Conservation (phyloP, 1,140 invertebrate species). For the Scaptodrosophila lebanonensis region DNA sequence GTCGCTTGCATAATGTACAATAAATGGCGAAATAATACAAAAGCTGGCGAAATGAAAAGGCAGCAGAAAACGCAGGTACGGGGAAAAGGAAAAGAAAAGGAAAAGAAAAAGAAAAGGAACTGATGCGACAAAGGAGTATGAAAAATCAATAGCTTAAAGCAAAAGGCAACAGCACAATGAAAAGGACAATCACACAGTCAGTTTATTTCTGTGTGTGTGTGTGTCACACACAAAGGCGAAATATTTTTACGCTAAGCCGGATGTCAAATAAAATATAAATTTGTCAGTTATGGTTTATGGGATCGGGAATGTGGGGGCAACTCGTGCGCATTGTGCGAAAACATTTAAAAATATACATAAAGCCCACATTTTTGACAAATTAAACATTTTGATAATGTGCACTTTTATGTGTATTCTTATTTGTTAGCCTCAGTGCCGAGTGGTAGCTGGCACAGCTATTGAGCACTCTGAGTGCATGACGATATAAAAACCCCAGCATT, state of each 20-base stretch:
- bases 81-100: neutral
- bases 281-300: conserved; percentile 70
- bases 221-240: conserved; percentile 29
- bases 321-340: too few species aligned
- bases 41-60: conserved; percentile 7
- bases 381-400: too few species aligned
- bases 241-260: conserved; percentile 58
- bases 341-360: too few species aligned
- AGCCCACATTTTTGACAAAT: too few species aligned
- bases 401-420: too few species aligned
- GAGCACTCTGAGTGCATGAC: too few species aligned
- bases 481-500: too few species aligned
- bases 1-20: conserved; percentile 75
- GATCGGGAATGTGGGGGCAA: too few species aligned
- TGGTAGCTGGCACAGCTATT: too few species aligned
- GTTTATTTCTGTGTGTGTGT: too few species aligned
- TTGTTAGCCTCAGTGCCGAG: too few species aligned
- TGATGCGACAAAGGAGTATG: too few species aligned
- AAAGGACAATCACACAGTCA: conserved; percentile 24
- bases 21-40: conserved; percentile 76
- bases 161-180: conserved; percentile 33
- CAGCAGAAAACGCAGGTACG: neutral
- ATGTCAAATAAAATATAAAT: conserved; percentile 76
- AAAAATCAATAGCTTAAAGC: conserved; percentile 10
- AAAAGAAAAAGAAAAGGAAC: neutral